Base-by-base conservation (phyloP, 2,113 vertebrate genomes). In the Cyanistes caeruleus region DNA sequence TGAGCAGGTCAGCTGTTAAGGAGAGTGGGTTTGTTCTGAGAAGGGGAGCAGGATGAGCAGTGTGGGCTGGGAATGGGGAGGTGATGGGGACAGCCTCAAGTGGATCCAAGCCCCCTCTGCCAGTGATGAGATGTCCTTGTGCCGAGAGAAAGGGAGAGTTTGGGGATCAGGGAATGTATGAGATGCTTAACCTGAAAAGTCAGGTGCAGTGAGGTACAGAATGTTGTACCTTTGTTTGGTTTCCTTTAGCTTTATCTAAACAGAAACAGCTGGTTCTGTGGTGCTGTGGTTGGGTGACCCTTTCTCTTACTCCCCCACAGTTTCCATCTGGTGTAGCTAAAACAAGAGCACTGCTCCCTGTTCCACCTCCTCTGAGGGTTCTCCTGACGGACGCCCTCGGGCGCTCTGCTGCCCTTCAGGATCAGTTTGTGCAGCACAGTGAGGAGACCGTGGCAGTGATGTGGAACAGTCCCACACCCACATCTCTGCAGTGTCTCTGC, bases 121-220 rank as follows among this genome's bases (percentile, higher is more conserved):
- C 31, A 73, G 21, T 43, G 43, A 30, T 27, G 13, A 70, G 56
- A 0, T 1, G 4, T 28, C 31, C 9, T 21, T 0, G 1, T 7
- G 6, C 10, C 0, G 2, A 25, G 20, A 11, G 30, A 19, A 4
- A 48, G 60, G 58, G 27, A 37, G 37, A 7, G 12, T 39, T 49
- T 37, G 84, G 69, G 65, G 43, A 43, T 18, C 28, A 25, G 70
- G 67, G 72, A 43, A 13, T 3, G 2, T 10, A 0, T 4, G 23
- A 51, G 59, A 4, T 73, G 5, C 49, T 58, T 28, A 7, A 13
- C 19, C 30, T 24, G 73, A 53, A 35, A 53, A 77, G 33, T 62
- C 72, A 86, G 77, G 77, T 78, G 69, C 27, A 23, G 28, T n/a
- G 18, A 30, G 39, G 39, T 39, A 5, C 0, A 1, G 39, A 39